phyloP scores from a whole-genome alignment of 1,140 invertebrate genomes.

The Trigoniulus corallinus region DNA sequence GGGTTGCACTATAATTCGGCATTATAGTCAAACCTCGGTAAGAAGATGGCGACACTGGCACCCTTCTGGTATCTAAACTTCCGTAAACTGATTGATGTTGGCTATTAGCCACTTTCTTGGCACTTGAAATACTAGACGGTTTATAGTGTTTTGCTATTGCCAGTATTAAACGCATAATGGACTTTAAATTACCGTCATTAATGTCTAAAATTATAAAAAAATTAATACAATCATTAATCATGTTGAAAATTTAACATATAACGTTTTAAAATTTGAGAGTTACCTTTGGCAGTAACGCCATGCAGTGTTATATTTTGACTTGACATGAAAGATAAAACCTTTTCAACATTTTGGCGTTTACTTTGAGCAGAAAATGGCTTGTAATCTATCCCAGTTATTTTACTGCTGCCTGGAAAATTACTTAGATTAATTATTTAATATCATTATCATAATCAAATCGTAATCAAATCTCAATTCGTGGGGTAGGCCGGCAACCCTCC shows the following conservation, averaged over 20 bases:
- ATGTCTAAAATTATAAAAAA: slow-evolving; percentile 19
- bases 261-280: not conserved
- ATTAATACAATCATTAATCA: too few species aligned
- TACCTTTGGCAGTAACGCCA: not conserved
- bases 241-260: too few species aligned
- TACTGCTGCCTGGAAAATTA: slow-evolving; percentile 18
- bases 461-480: too few species aligned
- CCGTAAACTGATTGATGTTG: not conserved
- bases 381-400: slow-evolving; percentile 20
- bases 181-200: slow-evolving; percentile 31
- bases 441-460: too few species aligned
- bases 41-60: too few species aligned
- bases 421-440: not conserved
- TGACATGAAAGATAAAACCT: slow-evolving; percentile 25
- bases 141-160: slow-evolving; percentile 34
- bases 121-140: slow-evolving; percentile 13
- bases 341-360: slow-evolving; percentile 28
- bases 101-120: not conserved
- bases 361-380: slow-evolving; percentile 18
- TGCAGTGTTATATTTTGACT: slow-evolving; percentile 2
- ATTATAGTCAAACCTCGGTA: too few species aligned
- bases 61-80: not conserved
- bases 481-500: too few species aligned
- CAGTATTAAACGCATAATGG: slow-evolving; percentile 32
- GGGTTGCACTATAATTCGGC: too few species aligned